phyloP scores from a whole-genome alignment of 2,113 vertebrate genomes.

The Nyctibius bracteatus region DNA sequence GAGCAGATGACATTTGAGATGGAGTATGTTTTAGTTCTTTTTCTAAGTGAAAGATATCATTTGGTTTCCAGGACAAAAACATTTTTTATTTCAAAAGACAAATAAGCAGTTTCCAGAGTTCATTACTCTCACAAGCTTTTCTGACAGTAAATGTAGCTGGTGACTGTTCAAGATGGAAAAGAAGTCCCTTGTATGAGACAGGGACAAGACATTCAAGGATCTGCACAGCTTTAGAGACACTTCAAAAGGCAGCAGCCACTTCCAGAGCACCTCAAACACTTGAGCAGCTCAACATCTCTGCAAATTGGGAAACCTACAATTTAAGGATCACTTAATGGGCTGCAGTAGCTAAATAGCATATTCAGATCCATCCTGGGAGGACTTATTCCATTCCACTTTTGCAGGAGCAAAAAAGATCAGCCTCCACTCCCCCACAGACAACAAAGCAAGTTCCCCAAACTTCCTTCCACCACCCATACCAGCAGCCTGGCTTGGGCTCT shows the following conservation, averaged over 20 bases:
- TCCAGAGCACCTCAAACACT: not conserved
- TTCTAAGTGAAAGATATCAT: not conserved
- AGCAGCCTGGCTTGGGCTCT: not conserved
- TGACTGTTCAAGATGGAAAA: not conserved
- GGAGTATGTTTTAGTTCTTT: not conserved
- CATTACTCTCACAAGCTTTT: not conserved
- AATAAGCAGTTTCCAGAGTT: not conserved
- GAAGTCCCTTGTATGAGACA: not conserved
- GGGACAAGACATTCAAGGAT: not conserved
- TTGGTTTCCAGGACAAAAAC: not conserved
- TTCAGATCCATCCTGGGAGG: not conserved
- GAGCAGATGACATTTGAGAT: not conserved
- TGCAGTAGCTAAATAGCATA: not conserved
- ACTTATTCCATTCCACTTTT: not conserved
- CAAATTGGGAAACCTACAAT: not conserved
- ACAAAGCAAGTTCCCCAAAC: not conserved
- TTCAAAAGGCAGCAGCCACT: not conserved
- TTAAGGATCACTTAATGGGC: not conserved
- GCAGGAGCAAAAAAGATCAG: not conserved
- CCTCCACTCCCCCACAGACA: not conserved
- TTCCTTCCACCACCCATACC: accelerated
- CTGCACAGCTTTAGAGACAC: not conserved
- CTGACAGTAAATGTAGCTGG: not conserved
- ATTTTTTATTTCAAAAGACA: constrained; percentile 12
- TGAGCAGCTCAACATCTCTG: not conserved